A percentile compares a stretch with the other conserved stretches of the same genome.
Evolutionary conservation across 1,140 invertebrate species (phyloP).

Genomic region (Schlechtendalia chinensis): DNA sequence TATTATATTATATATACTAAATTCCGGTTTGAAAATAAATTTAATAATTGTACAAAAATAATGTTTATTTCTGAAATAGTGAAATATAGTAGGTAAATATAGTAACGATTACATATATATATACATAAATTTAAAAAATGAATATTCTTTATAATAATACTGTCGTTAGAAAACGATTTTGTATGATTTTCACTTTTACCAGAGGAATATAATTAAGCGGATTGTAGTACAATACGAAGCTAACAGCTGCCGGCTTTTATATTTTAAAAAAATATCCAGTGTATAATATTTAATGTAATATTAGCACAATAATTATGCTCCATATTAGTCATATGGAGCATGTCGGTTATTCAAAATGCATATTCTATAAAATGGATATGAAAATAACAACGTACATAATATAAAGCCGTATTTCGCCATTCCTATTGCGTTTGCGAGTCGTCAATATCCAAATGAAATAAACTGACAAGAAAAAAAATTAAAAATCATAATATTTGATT

Average conservation of each 20-base stretch:
- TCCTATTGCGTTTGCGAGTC: background rate
- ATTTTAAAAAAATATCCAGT: background rate
- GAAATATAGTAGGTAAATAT: no score
- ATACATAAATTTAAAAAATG: background rate
- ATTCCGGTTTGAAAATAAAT: no score
- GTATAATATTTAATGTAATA: background rate
- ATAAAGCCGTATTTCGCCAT: background rate
- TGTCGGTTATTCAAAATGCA: background rate
- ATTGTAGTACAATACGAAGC: background rate
- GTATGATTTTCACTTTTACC: background rate
- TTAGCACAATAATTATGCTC: background rate
- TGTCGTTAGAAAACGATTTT: background rate
- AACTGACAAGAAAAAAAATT: background rate
- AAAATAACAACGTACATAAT: background rate
- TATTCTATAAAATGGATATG: background rate
- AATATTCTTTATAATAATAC: background rate
- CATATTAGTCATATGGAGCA: background rate
- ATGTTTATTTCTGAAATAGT: no score
- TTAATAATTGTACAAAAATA: background rate
- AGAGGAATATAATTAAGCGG: background rate
- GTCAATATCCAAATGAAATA: background rate
- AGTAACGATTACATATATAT: no score
- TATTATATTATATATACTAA: no score
- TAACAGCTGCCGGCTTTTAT: background rate
- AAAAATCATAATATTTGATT: background rate